Evolutionary conservation across 2,888 invertebrate genomes (phyloP), one percentile per base, ranked within the genome.

Genomic region (Emmelina monodactyla): DNA sequence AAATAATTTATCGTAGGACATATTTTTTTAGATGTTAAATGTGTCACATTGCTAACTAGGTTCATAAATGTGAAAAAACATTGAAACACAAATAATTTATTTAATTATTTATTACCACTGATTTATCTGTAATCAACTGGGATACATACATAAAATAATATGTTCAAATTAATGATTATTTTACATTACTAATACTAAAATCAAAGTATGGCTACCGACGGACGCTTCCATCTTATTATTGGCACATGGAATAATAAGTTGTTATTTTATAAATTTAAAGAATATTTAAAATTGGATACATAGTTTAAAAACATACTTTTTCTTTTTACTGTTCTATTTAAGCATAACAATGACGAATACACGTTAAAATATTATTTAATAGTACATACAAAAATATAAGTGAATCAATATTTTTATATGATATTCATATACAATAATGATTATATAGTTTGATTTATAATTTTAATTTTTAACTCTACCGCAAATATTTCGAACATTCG

Each of bases 201-300:
- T 50, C 66, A 69, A 65, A 66, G 71, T 76, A 79, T 78, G 75
- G 76, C 78, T 78, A 71, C 53, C 46, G 71, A 75, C 69, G 62
- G 66, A 39, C 45, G 47, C 46, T 55, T 46, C 44, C 61, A 52
- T 56, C 59, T 55, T 48, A 60, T n/a, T 62, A 61, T 78, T 78
- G 78, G 78, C 78, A 78, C 78, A 66, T 75, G 58, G 66, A 71
- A 65, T 66, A 28, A 28, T 29, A 35, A 35, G 32, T 28, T 33
- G 37, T 33, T 15, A 11, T 22, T 22, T 6, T 14, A 29, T 19
- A 22, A 28, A 25, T 37, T 34, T 34, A 37, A 37, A 37, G 31
- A 31, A 39, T 36, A 38, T 16, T 33, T 35, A 22, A 42, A 37
- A 35, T 31, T 25, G 32, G 35, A n/a, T n/a, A n/a, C n/a, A n/a